phyloP scores from a whole-genome alignment of 2,113 vertebrate species.

The Cephalopholis sonnerati region DNA sequence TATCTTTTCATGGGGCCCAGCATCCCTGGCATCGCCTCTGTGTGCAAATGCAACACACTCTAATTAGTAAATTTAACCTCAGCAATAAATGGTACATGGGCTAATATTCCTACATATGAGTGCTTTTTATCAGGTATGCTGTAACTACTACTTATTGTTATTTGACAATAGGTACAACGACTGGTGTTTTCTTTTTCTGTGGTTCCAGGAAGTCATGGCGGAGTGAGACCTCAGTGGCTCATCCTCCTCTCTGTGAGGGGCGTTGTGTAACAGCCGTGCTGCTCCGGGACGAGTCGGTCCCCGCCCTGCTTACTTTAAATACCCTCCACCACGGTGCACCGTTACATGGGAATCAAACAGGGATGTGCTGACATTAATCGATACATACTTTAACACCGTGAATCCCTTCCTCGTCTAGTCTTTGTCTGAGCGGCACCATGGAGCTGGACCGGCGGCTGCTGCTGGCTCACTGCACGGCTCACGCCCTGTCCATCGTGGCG shows the following conservation, averaged over 20 bases:
- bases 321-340: background rate
- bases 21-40: no score
- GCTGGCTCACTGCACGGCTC: slow-evolving; percentile 83
- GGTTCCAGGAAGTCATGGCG: no score
- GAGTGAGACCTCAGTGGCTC: slow-evolving; percentile 33
- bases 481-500: slow-evolving; percentile 79
- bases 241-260: background rate
- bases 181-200: no score
- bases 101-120: no score
- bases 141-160: no score
- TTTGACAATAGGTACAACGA: no score
- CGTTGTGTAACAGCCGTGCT: slow-evolving; percentile 24
- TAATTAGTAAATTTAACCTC: no score
- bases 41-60: no score
- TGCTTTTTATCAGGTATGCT: no score
- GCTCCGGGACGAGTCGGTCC: background rate
- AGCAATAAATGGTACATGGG: no score
- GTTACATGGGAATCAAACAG: background rate
- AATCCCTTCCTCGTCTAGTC: background rate
- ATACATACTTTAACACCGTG: fast-evolving
- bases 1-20: no score
- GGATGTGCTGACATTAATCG: background rate
- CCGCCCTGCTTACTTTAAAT: slow-evolving; percentile 54
- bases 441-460: slow-evolving; percentile 83
- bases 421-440: slow-evolving; percentile 59